Evolutionary conservation across 2,888 invertebrate genomes (phyloP), one percentile per base, ranked within the genome.

Genomic region (Standfussiana lucernea): DNA sequence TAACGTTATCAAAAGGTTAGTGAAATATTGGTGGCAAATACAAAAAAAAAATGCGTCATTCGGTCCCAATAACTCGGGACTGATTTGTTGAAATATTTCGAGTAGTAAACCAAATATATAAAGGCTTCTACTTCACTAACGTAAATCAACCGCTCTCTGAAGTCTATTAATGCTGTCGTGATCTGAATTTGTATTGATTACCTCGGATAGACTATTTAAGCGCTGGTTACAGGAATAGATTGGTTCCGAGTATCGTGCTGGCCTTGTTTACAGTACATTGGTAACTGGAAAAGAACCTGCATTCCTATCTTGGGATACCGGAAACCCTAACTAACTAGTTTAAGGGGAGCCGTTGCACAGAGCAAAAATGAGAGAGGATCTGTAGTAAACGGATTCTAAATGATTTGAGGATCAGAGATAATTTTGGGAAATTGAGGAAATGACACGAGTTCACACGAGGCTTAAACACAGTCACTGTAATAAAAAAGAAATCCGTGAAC

Each of bases 1-100:
- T 79, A 71, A 83, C 72, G 75, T 82, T 84, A 87, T 88, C 79
- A 73, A 80, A 85, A 83, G 85, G 81, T 80, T 84, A 78, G 67
- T 88, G 75, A 83, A 85, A 80, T 82, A 88, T 88, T 75, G 77
- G 78, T 66, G 77, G 68, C 72, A 72, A 68, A 83, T 79, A 84
- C 50, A 77, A 76, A 81, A 88, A 76, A 81, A 88, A 80, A 86
- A 13, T 61, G 37, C 32, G 37, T 69, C 77, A 35, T 76, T 75
- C 45, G 18, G 45, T n/a, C 35, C 69, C 50, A 66, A 75, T 85
- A 85, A 76, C 32, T 80, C 32, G 50, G 56, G 66, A 76, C 72
- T 81, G 80, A 83, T 87, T 87, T 80, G 62, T 83, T 77, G 75
- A 65, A 77, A 80, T 81, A 83, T 86, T 80, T 81, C 67, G 77